phyloP scores from a whole-genome alignment of 2,888 invertebrate genomes.

The Steinernema hermaphroditum region DNA sequence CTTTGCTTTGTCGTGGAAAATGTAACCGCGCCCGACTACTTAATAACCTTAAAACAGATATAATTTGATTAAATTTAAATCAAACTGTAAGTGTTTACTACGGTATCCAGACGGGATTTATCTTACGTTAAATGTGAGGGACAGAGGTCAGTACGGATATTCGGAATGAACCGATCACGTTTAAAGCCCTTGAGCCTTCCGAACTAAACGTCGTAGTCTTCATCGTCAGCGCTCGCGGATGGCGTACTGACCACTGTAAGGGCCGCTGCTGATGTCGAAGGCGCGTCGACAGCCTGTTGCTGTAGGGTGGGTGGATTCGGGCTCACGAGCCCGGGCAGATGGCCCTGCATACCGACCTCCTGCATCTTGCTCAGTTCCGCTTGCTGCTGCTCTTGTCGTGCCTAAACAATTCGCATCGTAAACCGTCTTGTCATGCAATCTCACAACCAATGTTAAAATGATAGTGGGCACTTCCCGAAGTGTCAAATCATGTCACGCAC shows the following conservation, averaged over 20 bases:
- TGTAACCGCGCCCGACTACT: neutral
- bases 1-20: neutral
- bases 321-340: neutral
- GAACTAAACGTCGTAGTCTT: slow-evolving; percentile 28
- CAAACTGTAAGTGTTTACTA: too few relatives aligned
- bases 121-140: too few relatives aligned
- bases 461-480: neutral
- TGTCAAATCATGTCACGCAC: neutral
- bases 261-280: neutral
- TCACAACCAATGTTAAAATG: neutral
- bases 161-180: too few relatives aligned
- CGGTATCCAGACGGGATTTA: too few relatives aligned
- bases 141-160: neutral
- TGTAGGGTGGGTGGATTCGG: neutral
- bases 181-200: too few relatives aligned
- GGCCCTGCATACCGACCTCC: neutral
- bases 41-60: neutral
- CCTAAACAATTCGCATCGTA: slow-evolving; percentile 14
- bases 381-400: slow-evolving; percentile 16
- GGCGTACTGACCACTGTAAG: neutral
- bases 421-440: too few relatives aligned
- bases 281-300: neutral
- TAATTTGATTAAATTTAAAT: too few relatives aligned
- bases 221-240: slow-evolving; percentile 10
- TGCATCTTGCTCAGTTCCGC: slow-evolving; percentile 22